Evolutionary conservation across 2,797 vertebrate genomes (phyloP), one percentile per base, ranked within the genome.

Genomic region (Eulemur albifrons): DNA sequence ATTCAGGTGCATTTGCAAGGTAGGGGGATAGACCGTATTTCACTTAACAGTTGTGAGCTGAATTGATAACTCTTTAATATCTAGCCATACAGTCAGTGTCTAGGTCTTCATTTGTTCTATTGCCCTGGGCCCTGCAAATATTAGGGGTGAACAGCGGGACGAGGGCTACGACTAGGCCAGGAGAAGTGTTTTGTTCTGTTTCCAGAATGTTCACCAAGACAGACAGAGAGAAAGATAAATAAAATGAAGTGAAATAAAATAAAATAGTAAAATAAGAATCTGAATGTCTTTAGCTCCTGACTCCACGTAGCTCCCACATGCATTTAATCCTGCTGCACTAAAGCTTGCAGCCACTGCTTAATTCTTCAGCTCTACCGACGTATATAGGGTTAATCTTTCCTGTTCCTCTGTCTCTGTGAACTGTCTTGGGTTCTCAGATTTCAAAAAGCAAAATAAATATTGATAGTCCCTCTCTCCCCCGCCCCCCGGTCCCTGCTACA

Each of bases 21-120:
- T 0, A n/a, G n/a, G n/a, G 35, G 9, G 25, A 17, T 1, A 20
- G 65, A 25, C n/a, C 2, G 0, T 1, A 7, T 27, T 32, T 35
- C 27, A 50, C 27, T 50, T 12, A 38, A 27, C 14, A 14, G 43
- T 11, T 25, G 0, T 35, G 25, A 50, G 35, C 17, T 2, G 43
- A 45, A n/a, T 0, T 0, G 21, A 15, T 13, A 43, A 65, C 30
- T 48, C n/a, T 17, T 18, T 30, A 40, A 30, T 38, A 63, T n/a
- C 65, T 35, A 30, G 38, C 45, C 35, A 12, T 2, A 23, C 1
- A 10, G 20, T 2, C n/a, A n/a, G n/a, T n/a, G n/a, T n/a, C n/a
- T n/a, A 14, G 12, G 1, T 52, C 30, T 72, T 57, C 27, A 20
- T 83, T n/a, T 21, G 54, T 17, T 10, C n/a, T 17, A 1, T 4